Conservation (phyloP, 2,113 vertebrate species). For the Oncorhynchus gorbuscha region DNA sequence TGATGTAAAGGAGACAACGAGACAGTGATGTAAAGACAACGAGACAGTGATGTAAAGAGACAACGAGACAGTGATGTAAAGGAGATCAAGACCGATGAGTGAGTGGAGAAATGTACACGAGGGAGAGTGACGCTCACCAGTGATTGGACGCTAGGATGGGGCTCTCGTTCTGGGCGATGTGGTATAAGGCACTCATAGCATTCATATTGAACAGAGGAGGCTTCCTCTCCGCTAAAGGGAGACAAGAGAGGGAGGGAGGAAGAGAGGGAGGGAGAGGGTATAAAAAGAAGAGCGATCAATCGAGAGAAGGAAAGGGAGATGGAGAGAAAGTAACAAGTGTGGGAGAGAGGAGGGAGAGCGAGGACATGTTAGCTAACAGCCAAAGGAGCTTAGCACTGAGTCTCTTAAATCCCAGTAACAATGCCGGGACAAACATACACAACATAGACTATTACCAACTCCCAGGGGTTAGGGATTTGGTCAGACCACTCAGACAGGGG, state of each 20-base stretch:
- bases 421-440: too few species aligned
- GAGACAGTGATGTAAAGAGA: not conserved
- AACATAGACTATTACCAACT: too few species aligned
- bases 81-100: not conserved
- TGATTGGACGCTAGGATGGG: conserved; percentile 90
- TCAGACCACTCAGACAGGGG: too few species aligned
- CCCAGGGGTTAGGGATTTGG: too few species aligned
- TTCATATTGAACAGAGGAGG: conserved; percentile 96
- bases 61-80: not conserved
- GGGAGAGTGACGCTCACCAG: conserved; percentile 74
- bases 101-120: not conserved
- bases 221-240: conserved; percentile 84
- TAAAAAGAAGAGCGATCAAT: conserved; percentile 12
- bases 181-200: conserved; percentile 97
- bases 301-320: not conserved
- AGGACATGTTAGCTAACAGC: not conserved
- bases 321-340: not conserved
- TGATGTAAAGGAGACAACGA: not conserved
- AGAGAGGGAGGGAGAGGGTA: too few species aligned
- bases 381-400: not conserved
- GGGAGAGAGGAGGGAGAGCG: not conserved
- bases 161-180: conserved; percentile 95
- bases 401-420: too few species aligned
- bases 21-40: not conserved
- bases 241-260: conserved; percentile 5